phyloP scores from a whole-genome alignment of 1,140 invertebrate species.

The Zaprionus taronus region DNA sequence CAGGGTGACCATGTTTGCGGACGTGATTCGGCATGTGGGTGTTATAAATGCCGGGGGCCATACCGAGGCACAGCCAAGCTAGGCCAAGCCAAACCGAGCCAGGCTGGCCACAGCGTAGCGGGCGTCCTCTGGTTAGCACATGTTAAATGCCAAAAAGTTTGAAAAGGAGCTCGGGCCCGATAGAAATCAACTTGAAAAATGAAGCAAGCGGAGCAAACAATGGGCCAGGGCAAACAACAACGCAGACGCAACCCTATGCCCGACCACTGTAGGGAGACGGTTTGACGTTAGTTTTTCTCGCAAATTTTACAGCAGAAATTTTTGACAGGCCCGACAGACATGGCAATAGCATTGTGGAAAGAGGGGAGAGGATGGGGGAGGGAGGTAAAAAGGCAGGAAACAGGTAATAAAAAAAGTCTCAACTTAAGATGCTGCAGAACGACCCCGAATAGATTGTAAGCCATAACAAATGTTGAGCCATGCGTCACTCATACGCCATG shows the following conservation, averaged over 20 bases:
- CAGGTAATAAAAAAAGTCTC: conserved; percentile 61
- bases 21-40: conserved; percentile 3
- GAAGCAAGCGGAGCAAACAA: conserved; percentile 31
- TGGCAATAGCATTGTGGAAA: conserved; percentile 41
- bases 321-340: conserved; percentile 40
- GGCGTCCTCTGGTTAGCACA: conserved; percentile 64
- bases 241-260: neutral
- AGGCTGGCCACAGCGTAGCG: conserved; percentile 33
- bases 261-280: conserved; percentile 33
- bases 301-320: conserved; percentile 67
- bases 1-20: conserved; percentile 3
- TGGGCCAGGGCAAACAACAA: conserved; percentile 11
- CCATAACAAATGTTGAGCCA: conserved; percentile 74
- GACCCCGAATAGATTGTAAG: conserved; percentile 39
- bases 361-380: neutral
- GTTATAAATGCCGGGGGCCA: conserved; percentile 9
- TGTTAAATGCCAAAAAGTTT: conserved; percentile 79
- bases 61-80: conserved; percentile 5
- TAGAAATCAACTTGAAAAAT: conserved; percentile 79
- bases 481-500: conserved; percentile 77
- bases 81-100: neutral
- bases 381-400: conserved; percentile 51
- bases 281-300: conserved; percentile 57
- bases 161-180: conserved; percentile 70
- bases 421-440: conserved; percentile 13